Evolutionary conservation across 2,797 vertebrate species (phyloP).

Genomic region (Bufotes viridis): DNA sequence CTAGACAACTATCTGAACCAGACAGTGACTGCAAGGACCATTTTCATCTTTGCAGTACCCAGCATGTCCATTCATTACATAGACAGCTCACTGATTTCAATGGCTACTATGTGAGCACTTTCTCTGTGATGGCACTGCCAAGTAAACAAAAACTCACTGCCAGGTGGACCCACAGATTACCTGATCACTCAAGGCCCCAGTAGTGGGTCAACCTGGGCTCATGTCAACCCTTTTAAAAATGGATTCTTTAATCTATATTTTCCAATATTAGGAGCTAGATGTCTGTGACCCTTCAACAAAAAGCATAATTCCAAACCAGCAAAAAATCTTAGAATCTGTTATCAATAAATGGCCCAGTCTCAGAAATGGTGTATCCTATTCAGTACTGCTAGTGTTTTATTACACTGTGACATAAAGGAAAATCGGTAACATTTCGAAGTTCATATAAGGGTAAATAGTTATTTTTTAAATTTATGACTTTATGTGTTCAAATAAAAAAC

Average conservation of each 20-base stretch:
- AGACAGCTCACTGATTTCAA: not conserved
- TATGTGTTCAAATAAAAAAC: not conserved
- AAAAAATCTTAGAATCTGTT: not conserved
- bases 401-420: not conserved
- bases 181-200: not conserved
- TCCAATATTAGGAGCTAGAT: not conserved
- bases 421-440: conserved; percentile 1
- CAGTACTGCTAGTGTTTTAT: not conserved
- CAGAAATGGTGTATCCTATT: not conserved
- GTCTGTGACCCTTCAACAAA: not conserved
- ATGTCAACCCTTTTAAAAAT: not conserved
- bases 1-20: not conserved
- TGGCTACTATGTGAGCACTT: not conserved
- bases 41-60: not conserved
- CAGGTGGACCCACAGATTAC: not conserved
- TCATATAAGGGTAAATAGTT: conserved; percentile 28
- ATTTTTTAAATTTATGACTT: conserved; percentile 1
- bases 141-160: too few species aligned
- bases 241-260: not conserved
- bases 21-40: not conserved
- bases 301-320: not conserved
- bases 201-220: not conserved
- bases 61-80: not conserved
- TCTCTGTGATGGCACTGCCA: too few species aligned
- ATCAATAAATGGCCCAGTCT: not conserved